Conservation (phyloP, 2,797 vertebrate species). For the Malacoraja senta region DNA sequence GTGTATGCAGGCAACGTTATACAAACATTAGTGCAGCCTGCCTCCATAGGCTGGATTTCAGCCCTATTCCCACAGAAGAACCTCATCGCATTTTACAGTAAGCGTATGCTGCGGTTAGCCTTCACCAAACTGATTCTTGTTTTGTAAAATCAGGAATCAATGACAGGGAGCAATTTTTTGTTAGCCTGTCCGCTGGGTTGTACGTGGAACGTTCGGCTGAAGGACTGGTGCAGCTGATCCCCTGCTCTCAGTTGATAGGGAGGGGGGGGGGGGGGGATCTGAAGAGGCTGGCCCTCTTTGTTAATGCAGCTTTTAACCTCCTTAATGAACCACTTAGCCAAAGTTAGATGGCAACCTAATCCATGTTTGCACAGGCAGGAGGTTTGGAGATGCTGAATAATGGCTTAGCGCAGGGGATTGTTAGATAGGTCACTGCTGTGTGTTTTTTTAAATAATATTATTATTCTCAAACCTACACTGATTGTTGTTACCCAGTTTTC, state of each 20-base stretch:
- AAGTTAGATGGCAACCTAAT: constrained; percentile 55
- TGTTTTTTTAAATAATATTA: constrained; percentile 28
- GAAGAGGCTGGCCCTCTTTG: constrained; percentile 58
- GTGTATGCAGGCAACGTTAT: constrained; percentile 56
- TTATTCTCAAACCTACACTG: constrained; percentile 54
- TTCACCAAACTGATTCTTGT: constrained; percentile 71
- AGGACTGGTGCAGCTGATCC: constrained; percentile 73
- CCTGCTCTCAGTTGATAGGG: constrained; percentile 64
- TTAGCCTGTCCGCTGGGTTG: constrained; percentile 70
- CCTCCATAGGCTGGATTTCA: constrained; percentile 66
- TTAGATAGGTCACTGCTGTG: constrained; percentile 29
- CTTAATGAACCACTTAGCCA: constrained; percentile 57
- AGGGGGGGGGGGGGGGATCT: constrained; percentile 48
- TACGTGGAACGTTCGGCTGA: constrained; percentile 70
- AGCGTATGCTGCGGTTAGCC: constrained; percentile 73
- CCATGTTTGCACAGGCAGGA: constrained; percentile 55
- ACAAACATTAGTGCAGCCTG: constrained; percentile 58
- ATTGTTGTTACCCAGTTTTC: constrained; percentile 65
- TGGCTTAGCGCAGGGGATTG: constrained; percentile 44
- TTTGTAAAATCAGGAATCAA: constrained; percentile 70
- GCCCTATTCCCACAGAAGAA: constrained; percentile 66
- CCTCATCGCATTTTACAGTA: constrained; percentile 73
- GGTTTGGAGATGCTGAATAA: constrained; percentile 50
- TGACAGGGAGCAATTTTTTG: constrained; percentile 67
- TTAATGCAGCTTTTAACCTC: constrained; percentile 66